Evolutionary conservation across 2,113 vertebrate genomes (phyloP).

Genomic region (Excalfactoria chinensis): DNA sequence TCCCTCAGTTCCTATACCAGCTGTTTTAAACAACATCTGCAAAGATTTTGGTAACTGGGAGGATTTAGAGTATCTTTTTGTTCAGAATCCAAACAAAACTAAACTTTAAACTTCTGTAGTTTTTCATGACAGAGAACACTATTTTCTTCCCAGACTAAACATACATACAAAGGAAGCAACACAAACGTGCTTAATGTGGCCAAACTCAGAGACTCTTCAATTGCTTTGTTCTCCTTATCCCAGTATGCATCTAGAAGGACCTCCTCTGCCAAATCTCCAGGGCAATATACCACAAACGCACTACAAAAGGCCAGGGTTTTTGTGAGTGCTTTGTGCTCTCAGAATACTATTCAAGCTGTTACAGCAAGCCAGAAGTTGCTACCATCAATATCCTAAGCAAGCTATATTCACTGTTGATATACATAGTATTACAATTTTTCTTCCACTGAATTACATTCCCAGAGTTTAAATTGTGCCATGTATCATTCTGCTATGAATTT

Average conservation of each 20-base stretch:
- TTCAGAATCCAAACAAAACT: background rate
- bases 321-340: background rate
- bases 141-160: background rate
- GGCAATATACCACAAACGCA: background rate
- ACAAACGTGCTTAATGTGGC: background rate
- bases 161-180: background rate
- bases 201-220: background rate
- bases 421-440: background rate
- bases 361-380: background rate
- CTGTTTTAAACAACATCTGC: background rate
- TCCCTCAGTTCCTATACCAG: background rate
- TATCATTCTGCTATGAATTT: background rate
- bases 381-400: background rate
- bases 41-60: background rate
- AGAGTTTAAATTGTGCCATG: background rate
- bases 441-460: background rate
- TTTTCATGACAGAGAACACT: background rate
- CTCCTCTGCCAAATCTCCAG: background rate
- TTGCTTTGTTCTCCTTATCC: background rate
- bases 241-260: background rate
- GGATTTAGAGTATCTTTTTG: background rate
- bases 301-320: background rate
- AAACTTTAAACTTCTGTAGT: background rate
- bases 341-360: background rate
- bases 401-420: background rate